These are phyloP conservation scores for Dendrolimus kikuchii DNA, from an alignment of 1,140 invertebrate species.

Conservation along the genomic window DNA sequence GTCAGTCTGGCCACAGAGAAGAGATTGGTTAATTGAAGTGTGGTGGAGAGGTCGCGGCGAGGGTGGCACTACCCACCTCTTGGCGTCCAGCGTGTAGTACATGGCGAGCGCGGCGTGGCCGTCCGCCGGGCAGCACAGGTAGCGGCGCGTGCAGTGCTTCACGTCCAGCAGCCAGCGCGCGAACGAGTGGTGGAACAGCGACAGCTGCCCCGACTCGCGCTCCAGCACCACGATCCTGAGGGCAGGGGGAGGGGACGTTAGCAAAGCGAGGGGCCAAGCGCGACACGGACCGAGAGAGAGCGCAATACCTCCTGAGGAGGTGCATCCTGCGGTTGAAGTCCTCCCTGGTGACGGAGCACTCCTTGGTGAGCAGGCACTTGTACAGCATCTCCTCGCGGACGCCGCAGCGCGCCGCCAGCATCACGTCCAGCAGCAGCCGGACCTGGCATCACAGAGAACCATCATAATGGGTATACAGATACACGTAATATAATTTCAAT, in stretches of 20 bases:
- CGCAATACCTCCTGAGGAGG: conserved; percentile 84
- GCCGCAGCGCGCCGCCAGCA: conserved; percentile 89
- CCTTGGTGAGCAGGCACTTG: conserved; percentile 86
- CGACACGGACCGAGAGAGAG: no score
- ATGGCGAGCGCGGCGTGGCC: conserved; percentile 93
- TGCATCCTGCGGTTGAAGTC: conserved; percentile 90
- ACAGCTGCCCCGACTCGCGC: conserved; percentile 75
- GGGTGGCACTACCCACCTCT: conserved; percentile 27
- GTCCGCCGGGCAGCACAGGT: conserved; percentile 88
- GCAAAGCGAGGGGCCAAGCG: no score
- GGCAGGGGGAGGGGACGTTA: no score
- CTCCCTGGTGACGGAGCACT: conserved; percentile 84
- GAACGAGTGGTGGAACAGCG: conserved; percentile 93
- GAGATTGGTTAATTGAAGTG: no score
- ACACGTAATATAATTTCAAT: no score
- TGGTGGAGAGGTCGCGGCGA: no score
- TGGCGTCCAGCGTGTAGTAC: conserved; percentile 79
- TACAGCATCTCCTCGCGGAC: conserved; percentile 87
- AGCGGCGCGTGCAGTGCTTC: conserved; percentile 96
- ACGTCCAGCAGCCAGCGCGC: conserved; percentile 96
- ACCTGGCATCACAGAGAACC: no score
- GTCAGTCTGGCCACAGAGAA: conserved; percentile 28
- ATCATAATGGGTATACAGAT: no score
- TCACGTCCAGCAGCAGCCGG: conserved; percentile 86
- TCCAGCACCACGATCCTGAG: conserved; percentile 73